phyloP scores from a whole-genome alignment of 2,797 vertebrate genomes.

The Siniperca scherzeri region DNA sequence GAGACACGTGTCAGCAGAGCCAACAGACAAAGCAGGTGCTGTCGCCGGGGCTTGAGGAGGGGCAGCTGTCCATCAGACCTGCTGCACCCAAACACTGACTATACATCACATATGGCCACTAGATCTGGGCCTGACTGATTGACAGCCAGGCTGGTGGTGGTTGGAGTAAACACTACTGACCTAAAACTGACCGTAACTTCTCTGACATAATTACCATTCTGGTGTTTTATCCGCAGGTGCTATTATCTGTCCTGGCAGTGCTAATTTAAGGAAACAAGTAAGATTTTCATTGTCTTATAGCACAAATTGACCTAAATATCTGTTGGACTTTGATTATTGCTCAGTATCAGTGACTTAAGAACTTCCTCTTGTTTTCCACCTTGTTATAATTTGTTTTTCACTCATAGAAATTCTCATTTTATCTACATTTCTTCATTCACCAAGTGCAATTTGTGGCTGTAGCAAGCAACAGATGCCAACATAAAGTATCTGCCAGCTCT shows the following conservation, averaged over 20 bases:
- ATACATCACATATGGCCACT: constrained; percentile 51
- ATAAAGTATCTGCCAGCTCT: constrained; percentile 41
- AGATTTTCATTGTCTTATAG: background rate
- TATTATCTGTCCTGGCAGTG: background rate
- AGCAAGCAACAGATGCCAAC: constrained; percentile 65
- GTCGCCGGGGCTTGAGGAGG: constrained; percentile 64
- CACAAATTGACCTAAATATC: background rate
- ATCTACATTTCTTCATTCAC: background rate
- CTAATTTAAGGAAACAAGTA: constrained; percentile 1
- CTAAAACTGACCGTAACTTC: constrained; percentile 20
- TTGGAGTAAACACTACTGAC: constrained; percentile 18
- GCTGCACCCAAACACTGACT: constrained; percentile 55
- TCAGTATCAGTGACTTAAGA: background rate
- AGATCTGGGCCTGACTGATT: constrained; percentile 51
- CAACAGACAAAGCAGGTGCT: constrained; percentile 75
- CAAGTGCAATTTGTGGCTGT: constrained; percentile 3
- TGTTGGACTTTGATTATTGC: background rate
- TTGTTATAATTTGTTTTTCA: constrained; percentile 4
- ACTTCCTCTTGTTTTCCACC: background rate
- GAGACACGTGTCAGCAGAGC: constrained; percentile 75
- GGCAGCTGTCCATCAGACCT: constrained; percentile 78
- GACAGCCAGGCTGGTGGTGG: constrained; percentile 36
- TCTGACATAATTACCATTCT: background rate
- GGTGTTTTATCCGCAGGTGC: background rate
- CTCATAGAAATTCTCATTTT: background rate